Base-by-base conservation (phyloP, 1,140 invertebrate species). In the Grapholita molesta region DNA sequence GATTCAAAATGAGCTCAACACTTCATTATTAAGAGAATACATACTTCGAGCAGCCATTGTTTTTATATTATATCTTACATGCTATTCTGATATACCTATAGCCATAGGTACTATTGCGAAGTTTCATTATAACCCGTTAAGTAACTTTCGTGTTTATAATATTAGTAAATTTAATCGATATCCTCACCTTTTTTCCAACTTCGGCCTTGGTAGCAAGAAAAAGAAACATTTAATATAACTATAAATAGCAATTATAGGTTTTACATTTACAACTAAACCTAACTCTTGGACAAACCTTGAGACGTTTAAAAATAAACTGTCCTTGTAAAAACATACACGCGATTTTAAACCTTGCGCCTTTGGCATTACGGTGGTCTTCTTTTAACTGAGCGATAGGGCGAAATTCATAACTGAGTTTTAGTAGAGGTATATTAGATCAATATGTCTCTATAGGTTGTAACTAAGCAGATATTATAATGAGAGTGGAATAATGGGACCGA, bases 121-220 rank as follows among this genome's bases (percentile, higher is more conserved):
- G n/a, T n/a, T n/a, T n/a, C n/a, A n/a, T n/a, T n/a, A 12, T 67
- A 25, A 68, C 42, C 68, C 55, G 32, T n/a, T n/a, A n/a, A n/a
- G n/a, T n/a, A n/a, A n/a, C n/a, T n/a, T n/a, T n/a, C n/a, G n/a
- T n/a, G n/a, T n/a, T n/a, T n/a, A n/a, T n/a, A n/a, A n/a, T n/a
- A n/a, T 65, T 64, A 65, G 52, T 33, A 52, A 48, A 33, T 64
- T 7, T 15, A 75, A 21, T 18, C 8, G 42, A 48, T 21, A 18
- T 15, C 24, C 81, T 80, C 76, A 86, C 81, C 76, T 75, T 70
- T 61, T 70, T 32, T 76, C 25, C 55, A 61, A 2, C 3, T 8
- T 79, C 21, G 64, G 70, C 79, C 81, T 85, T 74, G 73, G 67
- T 67, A 76, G 84, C 80, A 77, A 67, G 28, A 77, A 67, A 70